Percentiles rank a stretch among this genome's conserved stretches.
Conservation (phyloP, 2,797 vertebrate genomes). For the Cercopithecus mitis region DNA sequence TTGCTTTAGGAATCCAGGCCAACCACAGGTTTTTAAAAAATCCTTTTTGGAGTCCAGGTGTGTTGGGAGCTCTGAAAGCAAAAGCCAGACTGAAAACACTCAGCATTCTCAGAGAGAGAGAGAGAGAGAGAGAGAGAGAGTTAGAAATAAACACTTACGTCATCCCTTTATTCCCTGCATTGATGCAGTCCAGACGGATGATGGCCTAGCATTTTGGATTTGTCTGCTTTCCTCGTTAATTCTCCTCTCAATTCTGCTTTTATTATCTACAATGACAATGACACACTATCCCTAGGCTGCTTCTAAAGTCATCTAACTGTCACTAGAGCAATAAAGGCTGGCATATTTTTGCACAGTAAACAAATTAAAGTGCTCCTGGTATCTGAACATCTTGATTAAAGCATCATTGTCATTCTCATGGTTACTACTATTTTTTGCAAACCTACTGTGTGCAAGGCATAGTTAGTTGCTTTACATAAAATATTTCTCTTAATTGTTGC, state of each 20-base stretch:
- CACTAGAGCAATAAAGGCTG: conserved; percentile 68
- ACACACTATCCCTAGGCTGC: conserved; percentile 51
- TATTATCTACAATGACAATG: conserved; percentile 69
- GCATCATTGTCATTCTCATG: neutral
- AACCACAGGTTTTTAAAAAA: conserved; percentile 39
- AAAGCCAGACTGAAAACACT: conserved; percentile 67
- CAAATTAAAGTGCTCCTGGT: conserved; percentile 50
- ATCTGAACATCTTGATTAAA: conserved; percentile 44
- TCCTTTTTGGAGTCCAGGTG: conserved; percentile 59
- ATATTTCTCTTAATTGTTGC: neutral
- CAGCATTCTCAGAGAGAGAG: conserved; percentile 27
- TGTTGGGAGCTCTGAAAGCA: conserved; percentile 60
- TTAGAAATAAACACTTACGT: conserved; percentile 76
- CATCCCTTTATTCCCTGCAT: conserved; percentile 58
- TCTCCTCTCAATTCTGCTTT: conserved; percentile 69
- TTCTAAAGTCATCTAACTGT: conserved; percentile 65
- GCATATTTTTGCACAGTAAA: conserved; percentile 60
- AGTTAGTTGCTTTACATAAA: neutral
- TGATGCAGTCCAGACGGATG: conserved; percentile 64
- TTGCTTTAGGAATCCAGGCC: neutral
- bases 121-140: conserved; percentile 24
- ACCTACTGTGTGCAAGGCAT: conserved; percentile 5
- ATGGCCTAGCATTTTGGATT: conserved; percentile 66
- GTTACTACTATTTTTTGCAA: neutral
- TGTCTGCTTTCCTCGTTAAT: conserved; percentile 74